Evolutionary conservation across 2,797 vertebrate species (phyloP).

Genomic region (Ceryle rudis): DNA sequence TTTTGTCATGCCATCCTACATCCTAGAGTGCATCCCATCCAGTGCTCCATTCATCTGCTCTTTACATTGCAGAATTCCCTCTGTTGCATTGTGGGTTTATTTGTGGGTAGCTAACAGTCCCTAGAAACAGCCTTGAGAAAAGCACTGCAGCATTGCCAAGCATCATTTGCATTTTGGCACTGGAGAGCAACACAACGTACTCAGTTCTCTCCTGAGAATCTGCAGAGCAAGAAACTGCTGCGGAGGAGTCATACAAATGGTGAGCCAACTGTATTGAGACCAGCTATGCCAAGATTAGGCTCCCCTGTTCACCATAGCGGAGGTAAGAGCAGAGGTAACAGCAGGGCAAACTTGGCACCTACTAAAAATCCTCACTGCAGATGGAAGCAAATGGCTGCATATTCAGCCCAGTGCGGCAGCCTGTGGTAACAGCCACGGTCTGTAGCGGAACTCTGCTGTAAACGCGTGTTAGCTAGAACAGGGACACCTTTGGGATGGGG

Average conservation of each 20-base stretch:
- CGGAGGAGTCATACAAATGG: neutral
- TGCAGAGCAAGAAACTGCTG: constrained; percentile 9
- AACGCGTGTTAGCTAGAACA: neutral
- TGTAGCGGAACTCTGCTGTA: neutral
- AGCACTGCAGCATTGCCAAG: neutral
- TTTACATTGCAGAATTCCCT: neutral
- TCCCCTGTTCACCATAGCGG: neutral
- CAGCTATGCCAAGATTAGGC: neutral
- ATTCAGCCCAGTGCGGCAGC: neutral
- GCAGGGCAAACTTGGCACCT: neutral
- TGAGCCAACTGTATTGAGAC: neutral
- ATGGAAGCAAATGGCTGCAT: neutral
- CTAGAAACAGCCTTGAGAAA: neutral
- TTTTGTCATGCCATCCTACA: neutral
- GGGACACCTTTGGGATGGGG: neutral
- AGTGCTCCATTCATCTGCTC: neutral
- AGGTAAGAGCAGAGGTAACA: neutral
- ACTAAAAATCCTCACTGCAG: neutral
- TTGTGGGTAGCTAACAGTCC: neutral
- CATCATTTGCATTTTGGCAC: constrained; percentile 54
- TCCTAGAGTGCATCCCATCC: neutral
- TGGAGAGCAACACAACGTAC: neutral
- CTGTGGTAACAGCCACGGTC: neutral
- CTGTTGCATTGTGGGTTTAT: neutral
- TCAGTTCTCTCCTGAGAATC: neutral